These are phyloP conservation scores for Heterodera carotae DNA, from an alignment of 1,140 invertebrate genomes.

Conservation along the genomic window DNA sequence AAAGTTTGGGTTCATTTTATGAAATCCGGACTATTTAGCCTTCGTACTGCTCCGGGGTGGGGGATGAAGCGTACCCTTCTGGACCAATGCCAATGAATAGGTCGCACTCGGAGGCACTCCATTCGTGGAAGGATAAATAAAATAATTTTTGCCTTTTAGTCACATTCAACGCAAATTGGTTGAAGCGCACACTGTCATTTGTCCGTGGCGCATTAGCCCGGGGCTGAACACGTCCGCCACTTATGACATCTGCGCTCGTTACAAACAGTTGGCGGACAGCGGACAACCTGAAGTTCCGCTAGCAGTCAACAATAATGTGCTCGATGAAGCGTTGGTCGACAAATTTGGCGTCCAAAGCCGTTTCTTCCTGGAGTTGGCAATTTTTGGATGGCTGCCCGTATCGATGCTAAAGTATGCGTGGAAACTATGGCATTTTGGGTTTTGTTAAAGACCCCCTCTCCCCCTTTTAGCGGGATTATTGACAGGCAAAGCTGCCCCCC, in stretches of 20 bases:
- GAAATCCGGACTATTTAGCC: too few relatives aligned
- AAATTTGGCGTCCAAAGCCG: conserved; percentile 27
- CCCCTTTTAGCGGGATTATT: too few relatives aligned
- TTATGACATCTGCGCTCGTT: conserved; percentile 31
- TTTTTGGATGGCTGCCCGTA: conserved; percentile 34
- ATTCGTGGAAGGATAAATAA: too few relatives aligned
- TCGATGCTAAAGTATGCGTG: conserved; percentile 7
- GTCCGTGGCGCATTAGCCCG: conserved; percentile 29
- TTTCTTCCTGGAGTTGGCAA: conserved; percentile 28
- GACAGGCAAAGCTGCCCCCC: too few relatives aligned
- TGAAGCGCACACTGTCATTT: conserved; percentile 33
- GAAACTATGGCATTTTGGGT: conserved; percentile 2
- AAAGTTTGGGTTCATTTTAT: too few relatives aligned
- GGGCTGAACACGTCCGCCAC: conserved; percentile 17
- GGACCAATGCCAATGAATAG: too few relatives aligned
- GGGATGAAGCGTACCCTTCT: too few relatives aligned
- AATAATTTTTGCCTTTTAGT: conserved; percentile 2
- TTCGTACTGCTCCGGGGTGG: too few relatives aligned
- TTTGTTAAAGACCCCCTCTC: too few relatives aligned
- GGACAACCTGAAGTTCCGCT: conserved; percentile 23
- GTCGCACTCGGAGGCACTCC: too few relatives aligned
- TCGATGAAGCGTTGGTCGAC: conserved; percentile 20
- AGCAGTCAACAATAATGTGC: conserved; percentile 14
- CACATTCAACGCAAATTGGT: conserved; percentile 32
- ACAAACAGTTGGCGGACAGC: conserved; percentile 26